Base-by-base conservation (phyloP, 2,113 vertebrate genomes). In the Rana temporaria region DNA sequence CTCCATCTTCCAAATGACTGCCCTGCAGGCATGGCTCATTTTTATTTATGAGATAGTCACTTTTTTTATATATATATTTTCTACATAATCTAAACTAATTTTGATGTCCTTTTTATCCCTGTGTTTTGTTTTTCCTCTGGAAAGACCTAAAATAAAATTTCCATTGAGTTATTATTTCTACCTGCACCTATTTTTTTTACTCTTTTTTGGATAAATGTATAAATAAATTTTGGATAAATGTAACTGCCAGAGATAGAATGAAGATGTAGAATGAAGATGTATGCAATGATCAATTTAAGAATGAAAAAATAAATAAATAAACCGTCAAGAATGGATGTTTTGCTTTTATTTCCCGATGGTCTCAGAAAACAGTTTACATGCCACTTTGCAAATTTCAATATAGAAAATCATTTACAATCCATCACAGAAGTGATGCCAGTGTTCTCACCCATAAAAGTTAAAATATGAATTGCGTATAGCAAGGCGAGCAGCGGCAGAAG, bases 351-450 rank as follows among this genome's bases (percentile, higher is more conserved):
- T 74, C 71, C 71, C 18, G 14, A 60, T 74, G 57, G 79, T 87
- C 79, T 88, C 82, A 87, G 79, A 88, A 87, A 71, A 0, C 38
- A 85, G 73, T 86, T 73, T 73, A 87, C 86, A 85, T 87, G 81
- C 67, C 71, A 86, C 82, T 78, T 86, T 86, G 82, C 87, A 85
- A 88, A 84, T 88, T 92, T 89, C 86, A 88, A 85, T 90, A 85
- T 82, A 85, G 48, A 86, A 90, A 90, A 88, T 86, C 90, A 90
- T 87, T 88, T 86, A 84, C 48, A 85, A 88, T 71, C 75, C 86
- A 85, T 48, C 85, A 85, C 88, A 87, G 88, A 92, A 90, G 84
- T 69, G 84, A 64, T 84, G 79, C 80, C 82, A 15, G 48, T 75
- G 32, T 84, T 66, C 19, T 80, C 32, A 6, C 69, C 55, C 7